phyloP scores from a whole-genome alignment of 2,888 invertebrate species.

The Agapetus fuscipes region DNA sequence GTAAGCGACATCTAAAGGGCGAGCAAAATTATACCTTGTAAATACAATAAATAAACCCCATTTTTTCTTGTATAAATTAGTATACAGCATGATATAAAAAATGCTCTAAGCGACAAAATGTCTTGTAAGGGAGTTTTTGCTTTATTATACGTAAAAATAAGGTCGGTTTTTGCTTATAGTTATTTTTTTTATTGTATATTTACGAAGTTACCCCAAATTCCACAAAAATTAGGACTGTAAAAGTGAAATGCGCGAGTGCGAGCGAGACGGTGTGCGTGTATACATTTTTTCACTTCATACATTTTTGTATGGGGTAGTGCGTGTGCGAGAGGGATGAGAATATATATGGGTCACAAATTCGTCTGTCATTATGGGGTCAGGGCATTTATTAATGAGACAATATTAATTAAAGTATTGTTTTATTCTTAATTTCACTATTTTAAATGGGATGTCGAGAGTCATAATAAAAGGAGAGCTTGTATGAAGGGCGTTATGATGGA shows the following conservation, averaged over 20 bases:
- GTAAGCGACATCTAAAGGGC: background rate
- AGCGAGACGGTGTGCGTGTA: conserved; percentile 17
- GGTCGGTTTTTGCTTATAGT: background rate
- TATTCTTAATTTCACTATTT: too few relatives aligned
- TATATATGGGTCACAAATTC: conserved; percentile 22
- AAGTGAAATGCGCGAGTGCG: conserved; percentile 28
- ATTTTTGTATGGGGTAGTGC: conserved; percentile 22
- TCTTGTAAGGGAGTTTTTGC: background rate
- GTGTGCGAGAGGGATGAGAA: conserved; percentile 25
- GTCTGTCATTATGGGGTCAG: conserved; percentile 20
- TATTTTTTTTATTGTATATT: conserved; percentile 29
- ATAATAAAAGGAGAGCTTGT: too few relatives aligned
- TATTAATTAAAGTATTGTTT: too few relatives aligned
- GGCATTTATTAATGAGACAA: conserved; percentile 16
- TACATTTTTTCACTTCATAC: conserved; percentile 13
- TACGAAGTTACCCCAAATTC: conserved; percentile 52
- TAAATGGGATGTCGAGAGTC: too few relatives aligned
- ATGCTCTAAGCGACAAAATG: background rate
- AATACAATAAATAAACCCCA: background rate
- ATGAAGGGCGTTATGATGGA: too few relatives aligned
- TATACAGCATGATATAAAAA: background rate
- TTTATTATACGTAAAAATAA: background rate
- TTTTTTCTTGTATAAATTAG: background rate
- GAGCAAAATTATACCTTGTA: background rate
- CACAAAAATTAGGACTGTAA: conserved; percentile 52